Base-by-base conservation (phyloP, 2,113 vertebrate genomes). In the Triplophysa rosa region DNA sequence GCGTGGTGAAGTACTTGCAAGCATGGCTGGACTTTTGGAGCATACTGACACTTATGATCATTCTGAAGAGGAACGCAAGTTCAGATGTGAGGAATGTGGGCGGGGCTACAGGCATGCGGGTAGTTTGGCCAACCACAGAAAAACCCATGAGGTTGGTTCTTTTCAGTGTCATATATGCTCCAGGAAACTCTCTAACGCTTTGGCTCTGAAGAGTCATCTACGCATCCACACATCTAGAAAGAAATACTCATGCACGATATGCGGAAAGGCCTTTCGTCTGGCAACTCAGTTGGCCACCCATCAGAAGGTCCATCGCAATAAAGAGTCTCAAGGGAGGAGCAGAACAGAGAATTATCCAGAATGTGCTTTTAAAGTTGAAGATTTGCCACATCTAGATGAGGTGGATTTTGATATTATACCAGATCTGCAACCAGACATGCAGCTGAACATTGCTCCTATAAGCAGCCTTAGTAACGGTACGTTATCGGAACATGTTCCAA, bases 51-150 rank as follows among this genome's bases (percentile, higher is more conserved):
- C 37, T 14, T 89, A 87, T 63, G 86, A 86, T 62, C 85, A 88
- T 23, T 85, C 81, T 16, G 90, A 93, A 1, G 92, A 93, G 59
- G 92, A 92, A 6, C 89, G 93, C 58, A 95, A 90, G 29, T 96
- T 92, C 85, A 94, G 91, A 79, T 96, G 95, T 83, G 92, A 93
- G 26, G 92, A 93, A 88, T 96, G 95, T 79, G 94, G 94, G 16
- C 92, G 94, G 54, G 93, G 94, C 73, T 97, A 95, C 80, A 92
- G 93, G 61, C 95, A 96, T n/a, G 93, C 94, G 6, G 94, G 95
- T 33, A 97, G 95, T 84, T 83, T 95, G 77, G 92, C 94, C 37
- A 95, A 94, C 85, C 95, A 96, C 86, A 95, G 91, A 76, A 93
- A 92, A 83, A 95, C 93, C 64, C 94, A 95, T 0, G 91, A 95